phyloP scores from a whole-genome alignment of 2,888 invertebrate genomes.

The Boloria selene region DNA sequence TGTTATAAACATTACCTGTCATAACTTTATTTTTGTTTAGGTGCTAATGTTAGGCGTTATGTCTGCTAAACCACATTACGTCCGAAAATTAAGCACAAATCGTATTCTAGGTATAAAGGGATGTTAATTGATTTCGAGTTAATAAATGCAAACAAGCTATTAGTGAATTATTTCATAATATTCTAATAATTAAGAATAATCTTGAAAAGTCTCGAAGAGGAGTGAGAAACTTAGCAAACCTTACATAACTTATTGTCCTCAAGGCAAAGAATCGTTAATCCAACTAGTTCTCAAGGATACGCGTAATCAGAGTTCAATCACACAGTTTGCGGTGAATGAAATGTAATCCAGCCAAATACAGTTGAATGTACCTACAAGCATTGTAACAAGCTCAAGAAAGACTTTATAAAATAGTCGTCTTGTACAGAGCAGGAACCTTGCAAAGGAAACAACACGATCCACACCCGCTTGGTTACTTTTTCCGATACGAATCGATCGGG shows the following conservation, averaged over 20 bases:
- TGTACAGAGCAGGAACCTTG: conserved; percentile 51
- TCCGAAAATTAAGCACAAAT: not conserved
- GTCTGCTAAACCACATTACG: not conserved
- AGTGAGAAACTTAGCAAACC: not conserved
- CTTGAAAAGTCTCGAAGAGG: too few relatives aligned
- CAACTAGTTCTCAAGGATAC: conserved; percentile 73
- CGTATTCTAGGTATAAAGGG: not conserved
- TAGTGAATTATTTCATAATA: too few relatives aligned
- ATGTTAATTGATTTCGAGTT: not conserved
- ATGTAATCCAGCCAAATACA: conserved; percentile 53
- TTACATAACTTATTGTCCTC: conserved; percentile 46
- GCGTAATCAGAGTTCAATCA: conserved; percentile 67
- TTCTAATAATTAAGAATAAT: too few relatives aligned
- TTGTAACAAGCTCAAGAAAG: conserved; percentile 33
- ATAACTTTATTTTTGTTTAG: not conserved
- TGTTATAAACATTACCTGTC: too few relatives aligned
- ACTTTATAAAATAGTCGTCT: conserved; percentile 44
- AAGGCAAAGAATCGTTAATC: conserved; percentile 39
- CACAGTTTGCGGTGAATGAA: conserved; percentile 74
- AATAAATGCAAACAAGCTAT: too few relatives aligned
- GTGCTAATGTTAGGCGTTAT: not conserved
- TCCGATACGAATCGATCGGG: conserved; percentile 63
- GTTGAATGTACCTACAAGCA: conserved; percentile 43
- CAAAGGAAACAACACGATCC: conserved; percentile 48
- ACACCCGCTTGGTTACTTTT: conserved; percentile 57